Base-by-base conservation (phyloP, 2,888 invertebrate species). In the Pterostichus niger region DNA sequence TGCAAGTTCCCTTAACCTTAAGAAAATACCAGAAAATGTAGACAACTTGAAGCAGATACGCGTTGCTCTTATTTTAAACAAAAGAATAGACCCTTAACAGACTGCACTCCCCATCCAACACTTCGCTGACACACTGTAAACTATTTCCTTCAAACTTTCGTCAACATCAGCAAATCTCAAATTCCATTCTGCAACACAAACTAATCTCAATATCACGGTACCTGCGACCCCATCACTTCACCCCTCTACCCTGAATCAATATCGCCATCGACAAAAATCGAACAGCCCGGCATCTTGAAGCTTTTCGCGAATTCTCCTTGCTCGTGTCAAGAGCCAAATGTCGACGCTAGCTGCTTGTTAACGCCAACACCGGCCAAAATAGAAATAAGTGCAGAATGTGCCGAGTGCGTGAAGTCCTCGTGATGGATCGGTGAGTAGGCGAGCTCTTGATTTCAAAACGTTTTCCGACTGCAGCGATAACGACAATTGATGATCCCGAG, bases 161-260 rank as follows among this genome's bases (percentile, higher is more conserved):
- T 64, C 64, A 64, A 64, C 64, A 64, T 64, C 64, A 64, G 64
- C 64, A 64, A 33, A 64, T 33, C 64, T 35, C 64, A 64, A 64
- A 64, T 64, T 64, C 40, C 64, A 64, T 64, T 64, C 40, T 40
- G 64, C 40, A 64, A 64, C 64, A 64, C 64, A 64, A 44, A 71
- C 68, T 71, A 46, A 71, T 71, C 68, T 71, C 68, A 71, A 71
- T 44, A 71, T 71, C 68, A 52, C 52, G 68, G 44, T 44, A 71
- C 68, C 68, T 71, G 24, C 44, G 64, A 64, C 35, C 35, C 64
- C 7, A 33, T 6, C 11, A 64, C 52, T 10, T 52, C 52, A 1
- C 10, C 13, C 13, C 13, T 10, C 52, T 5, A 0, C 13, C 13
- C 52, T 13, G 13, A 64, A 64, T 64, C 64, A 64, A 64, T 64